Conservation (phyloP, 2,113 vertebrate species). For the Lipophrys pholis region DNA sequence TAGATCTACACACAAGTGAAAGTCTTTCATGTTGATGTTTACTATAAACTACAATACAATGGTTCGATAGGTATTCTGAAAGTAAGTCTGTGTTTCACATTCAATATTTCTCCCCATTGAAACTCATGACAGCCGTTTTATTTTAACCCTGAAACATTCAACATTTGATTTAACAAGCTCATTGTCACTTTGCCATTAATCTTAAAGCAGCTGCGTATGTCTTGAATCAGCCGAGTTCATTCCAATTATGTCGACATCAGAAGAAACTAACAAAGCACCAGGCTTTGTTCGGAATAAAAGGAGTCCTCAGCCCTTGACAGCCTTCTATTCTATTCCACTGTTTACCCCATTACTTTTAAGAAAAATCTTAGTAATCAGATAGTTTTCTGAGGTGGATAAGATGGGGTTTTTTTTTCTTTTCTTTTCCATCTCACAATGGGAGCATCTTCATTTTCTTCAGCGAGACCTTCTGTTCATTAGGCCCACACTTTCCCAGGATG, state of each 20-base stretch:
- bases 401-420: not conserved
- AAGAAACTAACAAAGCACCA: constrained; percentile 33
- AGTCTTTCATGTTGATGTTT: too few species aligned
- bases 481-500: constrained; percentile 17
- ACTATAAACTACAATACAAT: too few species aligned
- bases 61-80: not conserved
- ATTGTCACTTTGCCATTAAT: constrained; percentile 40
- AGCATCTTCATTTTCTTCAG: not conserved
- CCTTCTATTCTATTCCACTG: not conserved
- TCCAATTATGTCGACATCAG: constrained; percentile 41
- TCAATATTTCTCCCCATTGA: not conserved
- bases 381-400: constrained; percentile 1
- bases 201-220: constrained; percentile 38
- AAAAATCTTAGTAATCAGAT: constrained; percentile 22
- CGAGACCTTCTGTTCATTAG: constrained; percentile 36
- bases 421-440: not conserved
- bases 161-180: constrained; percentile 30
- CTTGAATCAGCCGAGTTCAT: constrained; percentile 49
- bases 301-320: not conserved
- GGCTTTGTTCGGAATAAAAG: constrained; percentile 33
- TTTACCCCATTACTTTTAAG: constrained; percentile 16
- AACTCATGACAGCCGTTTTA: constrained; percentile 3
- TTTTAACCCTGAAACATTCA: constrained; percentile 24
- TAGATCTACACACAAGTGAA: too few species aligned
- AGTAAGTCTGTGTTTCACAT: not conserved